Conservation (phyloP, 2,113 vertebrate genomes). For the Hippocampus mohnikei region DNA sequence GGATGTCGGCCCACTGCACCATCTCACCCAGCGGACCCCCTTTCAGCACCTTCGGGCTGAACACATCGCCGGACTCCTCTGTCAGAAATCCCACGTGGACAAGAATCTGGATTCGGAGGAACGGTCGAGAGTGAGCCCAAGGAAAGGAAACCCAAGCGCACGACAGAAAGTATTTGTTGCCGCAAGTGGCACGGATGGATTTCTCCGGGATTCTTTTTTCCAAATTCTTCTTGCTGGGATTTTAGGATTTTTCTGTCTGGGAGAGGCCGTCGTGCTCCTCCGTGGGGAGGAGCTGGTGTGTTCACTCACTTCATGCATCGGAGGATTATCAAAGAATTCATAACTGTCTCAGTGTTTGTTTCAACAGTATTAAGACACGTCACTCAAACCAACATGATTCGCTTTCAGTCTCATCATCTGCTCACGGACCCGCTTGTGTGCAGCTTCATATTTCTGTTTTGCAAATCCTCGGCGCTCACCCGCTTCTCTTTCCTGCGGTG, state of each 20-base stretch:
- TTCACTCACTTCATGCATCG: conserved; percentile 4
- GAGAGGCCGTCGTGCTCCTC: no score
- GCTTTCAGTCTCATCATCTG: conserved; percentile 14
- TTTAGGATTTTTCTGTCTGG: conserved; percentile 3
- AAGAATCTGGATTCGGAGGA: conserved; percentile 76
- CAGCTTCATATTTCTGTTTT: background rate
- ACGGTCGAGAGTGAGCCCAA: background rate
- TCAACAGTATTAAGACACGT: conserved; percentile 2
- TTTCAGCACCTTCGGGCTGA: conserved; percentile 93
- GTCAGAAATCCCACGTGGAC: conserved; percentile 96
- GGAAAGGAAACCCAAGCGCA: background rate
- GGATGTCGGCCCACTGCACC: conserved; percentile 98
- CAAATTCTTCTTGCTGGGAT: background rate
- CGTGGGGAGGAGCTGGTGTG: conserved; percentile 4
- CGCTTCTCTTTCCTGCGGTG: conserved; percentile 80
- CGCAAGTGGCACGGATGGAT: background rate
- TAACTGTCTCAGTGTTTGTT: background rate
- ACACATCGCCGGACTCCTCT: conserved; percentile 93
- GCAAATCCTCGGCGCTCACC: conserved; percentile 46
- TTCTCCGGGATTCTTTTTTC: background rate
- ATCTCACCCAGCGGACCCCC: conserved; percentile 95
- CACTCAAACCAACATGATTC: background rate
- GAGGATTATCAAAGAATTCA: conserved; percentile 4
- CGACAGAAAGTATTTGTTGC: background rate
- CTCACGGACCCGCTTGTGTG: background rate